phyloP scores from a whole-genome alignment of 2,797 vertebrate genomes.

The Cheirogaleus major region DNA sequence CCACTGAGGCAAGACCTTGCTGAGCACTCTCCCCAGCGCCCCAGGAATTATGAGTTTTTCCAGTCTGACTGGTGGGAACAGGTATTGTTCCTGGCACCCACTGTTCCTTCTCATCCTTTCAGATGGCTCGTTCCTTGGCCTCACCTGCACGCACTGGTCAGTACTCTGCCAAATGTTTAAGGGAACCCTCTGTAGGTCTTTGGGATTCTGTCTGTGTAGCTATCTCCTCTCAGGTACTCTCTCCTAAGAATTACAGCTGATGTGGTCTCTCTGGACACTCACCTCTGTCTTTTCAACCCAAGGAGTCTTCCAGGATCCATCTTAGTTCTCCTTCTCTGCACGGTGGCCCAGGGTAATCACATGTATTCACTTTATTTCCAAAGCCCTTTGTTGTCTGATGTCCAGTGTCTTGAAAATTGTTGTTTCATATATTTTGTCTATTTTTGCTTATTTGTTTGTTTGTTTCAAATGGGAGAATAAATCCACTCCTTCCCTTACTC shows the following conservation, averaged over 20 bases:
- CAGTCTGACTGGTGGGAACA: background rate
- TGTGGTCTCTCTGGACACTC: background rate
- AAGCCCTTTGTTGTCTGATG: background rate
- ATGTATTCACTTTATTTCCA: background rate
- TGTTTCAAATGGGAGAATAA: slow-evolving; percentile 16
- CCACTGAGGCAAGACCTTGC: background rate
- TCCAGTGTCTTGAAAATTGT: background rate
- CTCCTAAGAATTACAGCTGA: background rate
- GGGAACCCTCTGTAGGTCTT: background rate
- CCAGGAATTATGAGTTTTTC: background rate
- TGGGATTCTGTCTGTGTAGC: background rate
- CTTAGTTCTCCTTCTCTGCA: background rate
- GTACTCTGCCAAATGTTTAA: background rate
- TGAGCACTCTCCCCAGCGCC: background rate
- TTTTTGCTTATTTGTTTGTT: background rate
- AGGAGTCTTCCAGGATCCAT: background rate
- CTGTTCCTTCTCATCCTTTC: background rate
- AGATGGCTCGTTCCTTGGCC: background rate
- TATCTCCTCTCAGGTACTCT: background rate
- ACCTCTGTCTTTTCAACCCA: background rate
- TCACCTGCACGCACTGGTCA: background rate
- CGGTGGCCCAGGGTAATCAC: background rate
- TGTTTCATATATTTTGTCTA: background rate
- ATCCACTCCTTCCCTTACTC: background rate
- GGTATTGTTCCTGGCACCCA: background rate